phyloP scores from a whole-genome alignment of 2,113 vertebrate species.

The Trematomus loennbergii region DNA sequence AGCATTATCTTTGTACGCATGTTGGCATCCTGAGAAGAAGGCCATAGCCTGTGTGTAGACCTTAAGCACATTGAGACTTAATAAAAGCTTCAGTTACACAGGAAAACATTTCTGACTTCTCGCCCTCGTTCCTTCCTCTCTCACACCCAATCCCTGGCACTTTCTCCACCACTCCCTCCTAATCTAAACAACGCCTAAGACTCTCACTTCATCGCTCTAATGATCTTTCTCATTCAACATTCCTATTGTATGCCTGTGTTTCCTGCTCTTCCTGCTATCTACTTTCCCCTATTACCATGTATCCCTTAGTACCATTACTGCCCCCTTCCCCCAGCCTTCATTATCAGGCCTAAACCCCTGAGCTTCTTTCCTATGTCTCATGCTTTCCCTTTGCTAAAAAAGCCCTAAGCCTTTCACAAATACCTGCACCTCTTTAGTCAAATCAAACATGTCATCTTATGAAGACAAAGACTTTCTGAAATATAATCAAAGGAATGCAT shows the following conservation, averaged over 20 bases:
- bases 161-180: not conserved
- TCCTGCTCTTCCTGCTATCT: constrained; percentile 15
- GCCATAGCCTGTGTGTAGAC: no score
- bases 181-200: constrained; percentile 30
- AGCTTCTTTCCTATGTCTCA: constrained; percentile 1
- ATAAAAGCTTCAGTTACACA: not conserved
- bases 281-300: constrained; percentile 2
- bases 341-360: constrained; percentile 28
- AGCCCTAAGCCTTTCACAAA: not conserved
- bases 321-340: constrained; percentile 19
- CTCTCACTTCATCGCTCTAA: constrained; percentile 37
- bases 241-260: constrained; percentile 13
- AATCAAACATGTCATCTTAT: not conserved
- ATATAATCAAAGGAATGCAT: not conserved
- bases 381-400: constrained; percentile 7
- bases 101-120: constrained; percentile 6
- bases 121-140: not conserved
- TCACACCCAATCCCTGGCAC: not conserved
- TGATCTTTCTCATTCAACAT: constrained; percentile 24
- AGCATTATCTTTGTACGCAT: no score
- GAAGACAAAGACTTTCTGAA: not conserved
- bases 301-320: constrained; percentile 24
- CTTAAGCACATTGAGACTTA: not conserved
- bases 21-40: no score
- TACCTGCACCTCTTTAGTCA: constrained; percentile 14